phyloP scores from a whole-genome alignment of 2,797 vertebrate genomes.

The Chaunax sp. region DNA sequence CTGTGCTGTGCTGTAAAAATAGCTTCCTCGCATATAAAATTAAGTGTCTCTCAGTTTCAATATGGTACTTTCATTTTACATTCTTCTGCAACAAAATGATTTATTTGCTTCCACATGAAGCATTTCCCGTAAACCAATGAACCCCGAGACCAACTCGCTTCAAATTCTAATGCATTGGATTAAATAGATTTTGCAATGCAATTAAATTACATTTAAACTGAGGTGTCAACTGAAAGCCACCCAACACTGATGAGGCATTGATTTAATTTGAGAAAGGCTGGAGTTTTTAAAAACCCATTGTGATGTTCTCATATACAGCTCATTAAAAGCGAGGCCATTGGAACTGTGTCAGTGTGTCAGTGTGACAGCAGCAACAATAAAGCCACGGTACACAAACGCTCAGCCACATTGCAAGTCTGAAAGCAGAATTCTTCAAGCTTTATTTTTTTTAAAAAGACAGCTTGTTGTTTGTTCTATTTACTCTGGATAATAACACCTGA shows the following conservation, averaged over 20 bases:
- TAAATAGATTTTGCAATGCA: constrained; percentile 69
- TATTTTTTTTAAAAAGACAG: constrained; percentile 9
- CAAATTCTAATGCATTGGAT: constrained; percentile 37
- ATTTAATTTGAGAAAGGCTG: constrained; percentile 49
- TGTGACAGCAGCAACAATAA: constrained; percentile 51
- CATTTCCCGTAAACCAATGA: constrained; percentile 54
- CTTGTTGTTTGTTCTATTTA: constrained; percentile 14
- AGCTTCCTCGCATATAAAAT: constrained; percentile 15
- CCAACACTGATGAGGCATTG: constrained; percentile 62
- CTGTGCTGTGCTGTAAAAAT: constrained; percentile 58
- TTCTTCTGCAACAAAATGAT: constrained; percentile 6
- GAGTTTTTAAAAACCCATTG: constrained; percentile 53
- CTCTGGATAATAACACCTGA: constrained; percentile 14
- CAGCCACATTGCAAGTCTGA: neutral
- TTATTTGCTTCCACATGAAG: constrained; percentile 1
- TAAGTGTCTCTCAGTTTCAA: constrained; percentile 12
- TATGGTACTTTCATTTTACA: constrained; percentile 1
- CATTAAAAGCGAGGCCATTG: constrained; percentile 66
- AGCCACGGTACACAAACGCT: constrained; percentile 26
- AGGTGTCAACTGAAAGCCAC: constrained; percentile 41
- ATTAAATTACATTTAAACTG: constrained; percentile 67
- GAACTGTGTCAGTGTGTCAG: constrained; percentile 74
- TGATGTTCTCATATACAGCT: constrained; percentile 59
- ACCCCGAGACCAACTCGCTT: constrained; percentile 25
- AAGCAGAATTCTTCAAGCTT: constrained; percentile 19